Percentiles rank a stretch among this genome's conserved stretches.
phyloP scores from a whole-genome alignment of 2,113 vertebrate species.

The Pantherophis guttatus region DNA sequence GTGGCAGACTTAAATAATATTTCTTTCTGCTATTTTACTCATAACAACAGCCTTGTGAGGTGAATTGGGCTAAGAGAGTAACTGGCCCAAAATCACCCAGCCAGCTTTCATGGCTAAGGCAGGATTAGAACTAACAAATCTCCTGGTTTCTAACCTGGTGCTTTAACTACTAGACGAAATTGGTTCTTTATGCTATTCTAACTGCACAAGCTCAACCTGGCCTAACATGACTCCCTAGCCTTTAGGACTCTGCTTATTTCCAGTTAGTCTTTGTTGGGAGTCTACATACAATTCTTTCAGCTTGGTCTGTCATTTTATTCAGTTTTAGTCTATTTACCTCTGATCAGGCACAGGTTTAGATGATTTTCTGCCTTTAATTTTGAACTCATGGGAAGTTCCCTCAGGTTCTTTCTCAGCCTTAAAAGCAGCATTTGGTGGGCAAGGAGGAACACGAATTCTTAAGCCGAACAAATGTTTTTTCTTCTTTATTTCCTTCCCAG shows the following conservation, averaged over 20 bases:
- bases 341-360: constrained; percentile 78
- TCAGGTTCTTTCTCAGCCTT: constrained; percentile 83
- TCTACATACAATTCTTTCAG: neutral
- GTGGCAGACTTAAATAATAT: neutral
- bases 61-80: neutral
- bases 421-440: constrained; percentile 84
- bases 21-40: neutral
- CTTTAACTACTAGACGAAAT: neutral
- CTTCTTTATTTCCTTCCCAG: constrained; percentile 98
- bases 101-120: neutral
- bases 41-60: neutral
- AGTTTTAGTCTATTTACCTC: constrained; percentile 71
- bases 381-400: constrained; percentile 91
- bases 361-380: constrained; percentile 94
- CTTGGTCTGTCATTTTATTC: neutral
- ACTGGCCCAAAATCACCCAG: neutral
- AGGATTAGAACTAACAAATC: neutral
- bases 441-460: constrained; percentile 93
- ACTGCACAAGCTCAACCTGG: no score
- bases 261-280: neutral
- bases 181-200: neutral
- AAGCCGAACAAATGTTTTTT: constrained; percentile 98
- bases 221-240: neutral
- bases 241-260: neutral
- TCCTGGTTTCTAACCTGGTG: neutral